Percentiles rank a stretch among this genome's conserved stretches.
phyloP scores from a whole-genome alignment of 2,888 invertebrate genomes.

The Dermolepida albohirtum region DNA sequence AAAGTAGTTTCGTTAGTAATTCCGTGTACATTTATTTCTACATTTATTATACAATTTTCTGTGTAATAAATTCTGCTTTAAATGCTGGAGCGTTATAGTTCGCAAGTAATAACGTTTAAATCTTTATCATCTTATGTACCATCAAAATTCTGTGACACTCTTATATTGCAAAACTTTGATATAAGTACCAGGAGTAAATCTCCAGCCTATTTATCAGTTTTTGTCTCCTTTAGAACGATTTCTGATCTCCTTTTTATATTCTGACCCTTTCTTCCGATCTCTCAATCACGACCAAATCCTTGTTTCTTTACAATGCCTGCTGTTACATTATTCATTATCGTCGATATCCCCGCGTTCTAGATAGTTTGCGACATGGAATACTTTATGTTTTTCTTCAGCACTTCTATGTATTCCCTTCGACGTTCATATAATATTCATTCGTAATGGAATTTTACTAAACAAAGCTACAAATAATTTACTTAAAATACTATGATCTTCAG shows the following conservation, averaged over 20 bases:
- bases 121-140: background rate
- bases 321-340: constrained; percentile 66
- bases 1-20: too few relatives aligned
- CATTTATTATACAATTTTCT: too few relatives aligned
- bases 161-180: constrained; percentile 35
- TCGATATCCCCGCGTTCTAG: constrained; percentile 43
- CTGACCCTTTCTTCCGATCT: constrained; percentile 65
- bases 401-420: constrained; percentile 2
- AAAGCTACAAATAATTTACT: background rate
- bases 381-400: constrained; percentile 12
- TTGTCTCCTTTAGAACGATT: constrained; percentile 66
- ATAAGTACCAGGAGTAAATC: constrained; percentile 56
- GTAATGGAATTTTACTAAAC: background rate
- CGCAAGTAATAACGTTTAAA: constrained; percentile 19
- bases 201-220: constrained; percentile 65
- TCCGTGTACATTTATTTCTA: too few relatives aligned
- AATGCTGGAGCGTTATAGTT: constrained; percentile 7
- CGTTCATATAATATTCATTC: background rate
- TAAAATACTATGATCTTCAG: background rate
- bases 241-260: constrained; percentile 67
- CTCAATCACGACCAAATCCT: constrained; percentile 65
- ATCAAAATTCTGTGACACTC: constrained; percentile 33
- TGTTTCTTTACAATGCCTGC: constrained; percentile 65
- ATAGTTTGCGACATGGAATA: constrained; percentile 41
- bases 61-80: constrained; percentile 5